Conservation (phyloP, 1,140 invertebrate species). For the Kradibia gibbosae region DNA sequence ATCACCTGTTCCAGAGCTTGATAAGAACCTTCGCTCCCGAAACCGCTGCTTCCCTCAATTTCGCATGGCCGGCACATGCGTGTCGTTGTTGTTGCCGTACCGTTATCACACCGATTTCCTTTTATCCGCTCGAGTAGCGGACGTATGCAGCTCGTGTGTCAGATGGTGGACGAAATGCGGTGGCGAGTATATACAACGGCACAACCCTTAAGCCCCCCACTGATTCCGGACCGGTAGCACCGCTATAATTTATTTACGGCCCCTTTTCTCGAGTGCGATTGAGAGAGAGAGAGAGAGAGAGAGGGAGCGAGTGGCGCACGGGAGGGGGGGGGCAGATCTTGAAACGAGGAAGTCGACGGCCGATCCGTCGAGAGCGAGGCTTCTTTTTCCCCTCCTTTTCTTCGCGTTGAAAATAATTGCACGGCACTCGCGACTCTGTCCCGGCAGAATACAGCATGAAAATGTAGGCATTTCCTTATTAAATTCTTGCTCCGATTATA, state of each 20-base stretch:
- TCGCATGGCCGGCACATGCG: neutral
- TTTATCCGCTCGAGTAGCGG: neutral
- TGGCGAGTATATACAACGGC: too few relatives aligned
- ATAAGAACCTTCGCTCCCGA: neutral
- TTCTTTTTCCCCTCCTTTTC: too few relatives aligned
- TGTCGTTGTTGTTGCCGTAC: slow-evolving; percentile 12
- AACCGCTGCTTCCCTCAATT: slow-evolving; percentile 24
- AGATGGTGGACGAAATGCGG: too few relatives aligned
- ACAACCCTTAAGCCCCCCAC: neutral
- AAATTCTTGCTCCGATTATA: neutral
- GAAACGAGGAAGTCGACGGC: too few relatives aligned
- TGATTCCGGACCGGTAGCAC: neutral
- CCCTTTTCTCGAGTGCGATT: too few relatives aligned
- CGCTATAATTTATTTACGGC: too few relatives aligned
- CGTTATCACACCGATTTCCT: slow-evolving; percentile 9
- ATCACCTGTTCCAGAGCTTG: slow-evolving; percentile 17
- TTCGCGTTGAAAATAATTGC: too few relatives aligned
- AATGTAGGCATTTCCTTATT: too few relatives aligned
- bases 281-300: too few relatives aligned
- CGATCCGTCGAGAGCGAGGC: too few relatives aligned
- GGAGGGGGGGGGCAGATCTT: too few relatives aligned
- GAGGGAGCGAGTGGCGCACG: too few relatives aligned
- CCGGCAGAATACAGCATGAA: neutral
- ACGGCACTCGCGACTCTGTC: neutral
- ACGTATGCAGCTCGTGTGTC: neutral